Conservation (phyloP, 2,888 invertebrate genomes). For the Phrixothrix hirtus region DNA sequence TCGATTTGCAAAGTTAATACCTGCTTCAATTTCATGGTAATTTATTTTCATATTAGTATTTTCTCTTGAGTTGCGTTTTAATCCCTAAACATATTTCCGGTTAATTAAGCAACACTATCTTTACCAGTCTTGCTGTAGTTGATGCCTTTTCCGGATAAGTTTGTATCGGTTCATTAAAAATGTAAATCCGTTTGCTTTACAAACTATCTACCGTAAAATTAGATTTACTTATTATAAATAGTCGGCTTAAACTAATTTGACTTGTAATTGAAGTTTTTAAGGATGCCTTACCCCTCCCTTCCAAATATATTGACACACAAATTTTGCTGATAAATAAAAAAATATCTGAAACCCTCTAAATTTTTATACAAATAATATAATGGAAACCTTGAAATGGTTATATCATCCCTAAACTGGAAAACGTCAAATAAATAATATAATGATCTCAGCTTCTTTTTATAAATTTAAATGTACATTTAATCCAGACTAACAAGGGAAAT, state of each 20-base stretch:
- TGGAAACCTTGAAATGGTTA: too few species aligned
- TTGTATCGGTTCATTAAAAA: conserved; percentile 9
- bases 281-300: too few species aligned
- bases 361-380: too few species aligned
- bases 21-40: neutral
- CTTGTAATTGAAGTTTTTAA: neutral
- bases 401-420: too few species aligned
- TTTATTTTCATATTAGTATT: neutral
- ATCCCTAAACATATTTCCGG: neutral
- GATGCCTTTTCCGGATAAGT: neutral
- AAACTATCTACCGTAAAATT: conserved; percentile 16
- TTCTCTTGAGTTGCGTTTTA: neutral
- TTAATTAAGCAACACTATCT: neutral
- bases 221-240: conserved; percentile 10
- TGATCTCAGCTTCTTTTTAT: too few species aligned
- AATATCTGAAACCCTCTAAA: too few species aligned
- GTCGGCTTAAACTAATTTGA: neutral
- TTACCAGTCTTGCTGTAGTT: neutral
- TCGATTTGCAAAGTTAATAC: too few species aligned
- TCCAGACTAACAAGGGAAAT: too few species aligned
- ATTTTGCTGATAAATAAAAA: too few species aligned
- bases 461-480: too few species aligned
- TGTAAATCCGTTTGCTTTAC: conserved; percentile 12
- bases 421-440: too few species aligned
- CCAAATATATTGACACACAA: too few species aligned